phyloP scores from a whole-genome alignment of 2,797 vertebrate genomes.

The Phataginus tricuspis region DNA sequence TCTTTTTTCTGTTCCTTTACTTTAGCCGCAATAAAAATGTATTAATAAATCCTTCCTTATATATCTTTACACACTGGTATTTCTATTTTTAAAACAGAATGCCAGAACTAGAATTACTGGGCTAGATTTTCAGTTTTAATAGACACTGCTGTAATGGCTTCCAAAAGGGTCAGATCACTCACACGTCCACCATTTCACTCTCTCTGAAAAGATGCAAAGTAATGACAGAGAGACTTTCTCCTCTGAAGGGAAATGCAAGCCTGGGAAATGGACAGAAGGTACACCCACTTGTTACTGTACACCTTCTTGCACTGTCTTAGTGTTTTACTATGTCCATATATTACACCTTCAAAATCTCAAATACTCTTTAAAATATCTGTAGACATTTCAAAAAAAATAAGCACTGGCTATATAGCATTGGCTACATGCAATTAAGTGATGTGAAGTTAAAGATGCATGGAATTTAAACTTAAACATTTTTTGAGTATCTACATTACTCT shows the following conservation, averaged over 20 bases:
- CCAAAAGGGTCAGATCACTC: not conserved
- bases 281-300: not conserved
- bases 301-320: not conserved
- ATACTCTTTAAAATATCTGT: not conserved
- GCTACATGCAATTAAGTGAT: not conserved
- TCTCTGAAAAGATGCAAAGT: not conserved
- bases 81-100: constrained; percentile 49
- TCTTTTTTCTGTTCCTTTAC: not conserved
- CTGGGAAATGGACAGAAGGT: not conserved
- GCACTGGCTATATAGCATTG: not conserved
- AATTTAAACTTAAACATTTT: not conserved
- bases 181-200: not conserved
- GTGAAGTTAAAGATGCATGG: not conserved
- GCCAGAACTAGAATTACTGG: not conserved
- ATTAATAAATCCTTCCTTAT: constrained; percentile 6
- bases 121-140: constrained; percentile 2
- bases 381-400: not conserved
- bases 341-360: not conserved
- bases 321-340: not conserved
- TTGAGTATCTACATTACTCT: not conserved
- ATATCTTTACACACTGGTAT: not conserved
- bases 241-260: not conserved
- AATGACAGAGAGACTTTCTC: not conserved
- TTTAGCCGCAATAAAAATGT: not conserved
- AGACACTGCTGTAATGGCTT: not conserved